Conservation (phyloP, 2,797 vertebrate genomes). For the Cirrhinus molitorella region DNA sequence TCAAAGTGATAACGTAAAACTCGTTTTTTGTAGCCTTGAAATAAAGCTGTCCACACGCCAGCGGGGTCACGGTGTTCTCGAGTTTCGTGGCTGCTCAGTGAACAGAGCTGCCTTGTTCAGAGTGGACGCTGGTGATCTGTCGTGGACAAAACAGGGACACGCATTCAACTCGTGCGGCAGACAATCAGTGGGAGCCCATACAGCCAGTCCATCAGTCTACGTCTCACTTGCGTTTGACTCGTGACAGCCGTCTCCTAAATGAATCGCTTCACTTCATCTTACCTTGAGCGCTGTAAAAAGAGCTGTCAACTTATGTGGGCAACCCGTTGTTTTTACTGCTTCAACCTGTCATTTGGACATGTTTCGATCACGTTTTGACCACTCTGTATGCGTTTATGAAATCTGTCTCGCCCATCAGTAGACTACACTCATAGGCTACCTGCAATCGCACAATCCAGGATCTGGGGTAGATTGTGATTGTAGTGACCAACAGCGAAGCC, state of each 20-base stretch:
- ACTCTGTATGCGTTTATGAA: background rate
- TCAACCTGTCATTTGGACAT: background rate
- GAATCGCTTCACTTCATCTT: slow-evolving; percentile 13
- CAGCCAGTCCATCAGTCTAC: slow-evolving; percentile 39
- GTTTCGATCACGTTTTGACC: background rate
- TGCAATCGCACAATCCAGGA: background rate
- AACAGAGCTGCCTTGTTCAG: slow-evolving; percentile 68
- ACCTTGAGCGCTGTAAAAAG: background rate
- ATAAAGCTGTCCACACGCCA: slow-evolving; percentile 53
- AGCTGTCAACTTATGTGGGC: too few species aligned
- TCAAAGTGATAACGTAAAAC: background rate
- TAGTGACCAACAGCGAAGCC: slow-evolving; percentile 18
- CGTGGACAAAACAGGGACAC: slow-evolving; percentile 60
- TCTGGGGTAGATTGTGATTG: slow-evolving; percentile 21
- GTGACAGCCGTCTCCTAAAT: slow-evolving; percentile 31
- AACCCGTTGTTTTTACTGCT: background rate
- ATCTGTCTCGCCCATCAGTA: background rate
- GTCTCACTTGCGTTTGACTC: slow-evolving; percentile 48
- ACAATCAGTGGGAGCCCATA: slow-evolving; percentile 44
- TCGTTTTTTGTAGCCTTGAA: slow-evolving; percentile 8
- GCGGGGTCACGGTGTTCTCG: slow-evolving; percentile 62
- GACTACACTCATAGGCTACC: background rate
- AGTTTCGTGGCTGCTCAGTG: slow-evolving; percentile 58
- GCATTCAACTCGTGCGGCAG: slow-evolving; percentile 58
- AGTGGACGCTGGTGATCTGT: slow-evolving; percentile 56